Evolutionary conservation across 2,797 vertebrate species (phyloP).

Genomic region (Silurus aristotelis): DNA sequence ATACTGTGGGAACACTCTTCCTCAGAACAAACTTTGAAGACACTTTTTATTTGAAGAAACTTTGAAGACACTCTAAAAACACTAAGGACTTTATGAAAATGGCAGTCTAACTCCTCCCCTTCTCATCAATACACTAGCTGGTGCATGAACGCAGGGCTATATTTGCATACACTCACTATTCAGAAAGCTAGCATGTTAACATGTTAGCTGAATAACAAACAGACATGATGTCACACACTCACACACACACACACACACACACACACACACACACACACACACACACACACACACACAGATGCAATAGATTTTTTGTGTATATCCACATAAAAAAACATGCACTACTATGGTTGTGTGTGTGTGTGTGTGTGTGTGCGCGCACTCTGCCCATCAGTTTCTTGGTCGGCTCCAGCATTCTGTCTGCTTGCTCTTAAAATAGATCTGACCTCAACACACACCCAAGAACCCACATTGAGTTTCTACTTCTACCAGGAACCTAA

Average conservation of each 20-base stretch:
- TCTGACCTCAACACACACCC: constrained; percentile 73
- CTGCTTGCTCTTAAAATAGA: constrained; percentile 79
- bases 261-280: too few species aligned
- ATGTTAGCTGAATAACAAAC: not conserved
- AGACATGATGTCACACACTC: not conserved
- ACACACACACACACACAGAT: too few species aligned
- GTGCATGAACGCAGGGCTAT: not conserved
- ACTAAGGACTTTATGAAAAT: not conserved
- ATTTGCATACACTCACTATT: not conserved
- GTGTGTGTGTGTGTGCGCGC: constrained; percentile 13
- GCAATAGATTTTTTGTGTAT: constrained; percentile 3
- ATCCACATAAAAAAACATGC: constrained; percentile 39
- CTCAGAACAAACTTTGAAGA: too few species aligned
- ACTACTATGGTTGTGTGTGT: constrained; percentile 29
- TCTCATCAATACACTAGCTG: not conserved
- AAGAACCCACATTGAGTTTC: constrained; percentile 40
- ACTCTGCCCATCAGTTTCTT: constrained; percentile 32
- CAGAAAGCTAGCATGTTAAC: not conserved
- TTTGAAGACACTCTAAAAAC: too few species aligned
- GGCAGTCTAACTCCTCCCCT: not conserved
- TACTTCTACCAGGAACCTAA: constrained; percentile 16
- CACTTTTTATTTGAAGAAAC: too few species aligned
- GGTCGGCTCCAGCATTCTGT: constrained; percentile 71
- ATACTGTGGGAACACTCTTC: too few species aligned
- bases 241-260: too few species aligned